Evolutionary conservation across 2,888 invertebrate genomes (phyloP), one percentile per base, ranked within the genome.

Genomic region (Apocheima hispidaria): DNA sequence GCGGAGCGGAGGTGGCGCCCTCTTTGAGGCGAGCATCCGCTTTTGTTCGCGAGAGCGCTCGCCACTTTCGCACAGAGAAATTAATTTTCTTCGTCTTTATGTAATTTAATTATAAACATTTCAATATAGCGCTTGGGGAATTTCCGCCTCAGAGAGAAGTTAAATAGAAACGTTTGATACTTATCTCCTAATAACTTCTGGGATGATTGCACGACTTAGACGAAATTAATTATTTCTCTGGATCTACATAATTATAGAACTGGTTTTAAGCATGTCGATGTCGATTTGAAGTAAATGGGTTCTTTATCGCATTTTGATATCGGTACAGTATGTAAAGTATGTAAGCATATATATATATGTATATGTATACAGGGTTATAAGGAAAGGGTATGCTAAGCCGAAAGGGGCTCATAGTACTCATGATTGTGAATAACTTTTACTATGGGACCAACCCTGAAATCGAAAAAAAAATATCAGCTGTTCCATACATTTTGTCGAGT

Each of bases 81-180:
- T 92, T 92, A 92, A 92, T 92, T 92, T 92, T 92, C 90, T 92
- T 92, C 92, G 92, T 92, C 92, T 92, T 92, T 92, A 92, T 92
- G 91, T 92, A 92, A 92, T 92, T 92, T 91, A 92, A 92, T 92
- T 92, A 92, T 92, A 92, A 92, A 92, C 92, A 92, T 92, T 92
- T 92, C 92, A 92, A 92, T 92, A 92, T 92, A 88, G 91, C 91
- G 92, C 89, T 83, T 85, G 77, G 90, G 88, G 90, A 91, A 90
- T 90, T 92, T 90, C 89, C 87, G 87, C 88, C 78, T 81, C 79
- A 78, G 81, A 86, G 88, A 84, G 88, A 90, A 90, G 90, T 92
- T 92, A 91, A 92, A 92, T 91, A 88, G 92, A 92, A 92, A 89
- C 91, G 92, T 91, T 92, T 91, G 89, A 92, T 92, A 90, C 90